These are phyloP conservation scores for Drosophila macrospina DNA, from an alignment of 2,888 invertebrate genomes.

Conservation along the genomic window DNA sequence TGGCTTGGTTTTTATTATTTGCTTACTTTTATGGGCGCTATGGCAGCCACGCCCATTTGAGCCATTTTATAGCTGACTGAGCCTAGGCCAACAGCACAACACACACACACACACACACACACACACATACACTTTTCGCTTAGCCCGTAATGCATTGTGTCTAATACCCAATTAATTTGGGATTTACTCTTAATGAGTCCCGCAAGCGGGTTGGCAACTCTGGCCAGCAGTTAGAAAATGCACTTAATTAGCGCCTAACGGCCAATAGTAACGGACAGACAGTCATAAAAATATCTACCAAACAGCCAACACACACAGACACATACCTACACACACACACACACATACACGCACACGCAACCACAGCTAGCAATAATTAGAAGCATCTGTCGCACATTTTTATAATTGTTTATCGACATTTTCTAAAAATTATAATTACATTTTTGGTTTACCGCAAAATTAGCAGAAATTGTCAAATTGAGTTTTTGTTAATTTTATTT, in stretches of 20 bases:
- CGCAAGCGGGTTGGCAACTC: slow-evolving; percentile 37
- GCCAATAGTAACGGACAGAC: slow-evolving; percentile 32
- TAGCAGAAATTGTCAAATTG: slow-evolving; percentile 10
- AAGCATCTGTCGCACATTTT: slow-evolving; percentile 41
- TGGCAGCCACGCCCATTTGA: slow-evolving; percentile 50
- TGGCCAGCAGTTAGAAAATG: slow-evolving; percentile 46
- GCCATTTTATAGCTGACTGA: slow-evolving; percentile 46
- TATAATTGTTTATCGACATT: slow-evolving; percentile 37
- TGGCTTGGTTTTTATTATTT: slow-evolving; percentile 52
- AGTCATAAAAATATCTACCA: slow-evolving; percentile 62
- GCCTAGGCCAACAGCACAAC: slow-evolving; percentile 23
- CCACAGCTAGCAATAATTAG: slow-evolving; percentile 38
- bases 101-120: slow-evolving; percentile 5
- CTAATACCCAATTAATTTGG: slow-evolving; percentile 80
- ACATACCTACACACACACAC: slow-evolving; percentile 20
- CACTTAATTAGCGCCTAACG: slow-evolving; percentile 53
- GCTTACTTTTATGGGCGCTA: slow-evolving; percentile 51
- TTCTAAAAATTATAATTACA: slow-evolving; percentile 15
- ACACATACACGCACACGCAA: slow-evolving; percentile 2
- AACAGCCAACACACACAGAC: slow-evolving; percentile 21
- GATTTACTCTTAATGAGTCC: slow-evolving; percentile 66
- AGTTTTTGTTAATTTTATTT: neutral
- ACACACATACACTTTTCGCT: slow-evolving; percentile 39
- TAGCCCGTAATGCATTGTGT: slow-evolving; percentile 63
- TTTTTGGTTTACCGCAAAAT: slow-evolving; percentile 23